Evolutionary conservation across 2,797 vertebrate species (phyloP).

Genomic region (Coendou prehensilis): DNA sequence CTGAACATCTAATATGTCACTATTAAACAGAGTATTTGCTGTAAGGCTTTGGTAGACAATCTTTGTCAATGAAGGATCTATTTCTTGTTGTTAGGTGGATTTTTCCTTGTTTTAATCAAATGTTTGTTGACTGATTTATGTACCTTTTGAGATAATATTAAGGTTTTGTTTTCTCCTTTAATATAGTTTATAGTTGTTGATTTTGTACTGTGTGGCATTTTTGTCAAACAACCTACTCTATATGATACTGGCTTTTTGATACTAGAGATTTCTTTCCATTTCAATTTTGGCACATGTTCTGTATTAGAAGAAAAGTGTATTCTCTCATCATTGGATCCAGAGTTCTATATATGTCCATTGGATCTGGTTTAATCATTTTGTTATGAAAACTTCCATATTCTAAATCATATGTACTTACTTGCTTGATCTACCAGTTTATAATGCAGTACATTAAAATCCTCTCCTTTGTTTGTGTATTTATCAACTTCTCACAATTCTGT

Average conservation of each 20-base stretch:
- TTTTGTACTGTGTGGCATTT: slow-evolving; percentile 8
- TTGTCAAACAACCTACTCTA: not conserved
- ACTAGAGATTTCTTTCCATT: not conserved
- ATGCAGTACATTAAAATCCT: not conserved
- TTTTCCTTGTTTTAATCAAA: slow-evolving; percentile 3
- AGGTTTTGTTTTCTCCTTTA: not conserved
- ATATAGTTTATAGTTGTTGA: not conserved
- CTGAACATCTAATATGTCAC: not conserved
- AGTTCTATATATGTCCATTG: not conserved
- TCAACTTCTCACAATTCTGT: not conserved
- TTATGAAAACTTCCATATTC: not conserved
- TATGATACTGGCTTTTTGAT: not conserved
- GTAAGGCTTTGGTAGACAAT: not conserved
- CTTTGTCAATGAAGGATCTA: slow-evolving; percentile 31
- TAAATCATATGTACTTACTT: not conserved
- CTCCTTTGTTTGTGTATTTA: not conserved
- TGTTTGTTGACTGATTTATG: not conserved
- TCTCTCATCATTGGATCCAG: not conserved
- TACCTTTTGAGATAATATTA: not conserved
- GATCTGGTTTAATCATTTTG: not conserved
- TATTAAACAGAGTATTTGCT: not conserved
- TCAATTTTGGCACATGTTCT: not conserved
- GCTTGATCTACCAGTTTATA: not conserved
- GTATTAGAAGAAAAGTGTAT: not conserved
- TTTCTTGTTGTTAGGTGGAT: not conserved